A percentile compares a stretch with the other conserved stretches of the same genome.
Evolutionary conservation across 2,888 invertebrate species (phyloP).

Genomic region (Euplexia lucipara): DNA sequence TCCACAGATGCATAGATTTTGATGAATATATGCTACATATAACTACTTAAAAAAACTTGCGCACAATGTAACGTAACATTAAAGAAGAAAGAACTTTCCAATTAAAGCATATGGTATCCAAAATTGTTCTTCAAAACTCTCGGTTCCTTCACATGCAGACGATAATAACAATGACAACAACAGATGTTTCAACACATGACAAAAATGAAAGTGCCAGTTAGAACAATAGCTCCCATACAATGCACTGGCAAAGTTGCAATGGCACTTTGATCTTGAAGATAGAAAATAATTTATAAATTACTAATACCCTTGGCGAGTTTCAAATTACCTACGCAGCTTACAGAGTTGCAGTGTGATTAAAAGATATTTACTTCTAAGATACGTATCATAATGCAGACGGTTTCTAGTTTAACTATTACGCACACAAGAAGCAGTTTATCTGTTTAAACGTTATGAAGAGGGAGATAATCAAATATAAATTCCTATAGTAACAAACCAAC

Average conservation of each 20-base stretch:
- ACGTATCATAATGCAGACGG: conserved; percentile 8
- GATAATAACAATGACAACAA: conserved; percentile 49
- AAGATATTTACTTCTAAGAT: conserved; percentile 29
- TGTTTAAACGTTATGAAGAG: not conserved
- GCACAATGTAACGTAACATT: not conserved
- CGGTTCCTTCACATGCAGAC: conserved; percentile 34
- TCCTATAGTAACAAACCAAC: not conserved
- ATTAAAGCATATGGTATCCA: not conserved
- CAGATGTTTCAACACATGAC: conserved; percentile 49
- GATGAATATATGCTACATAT: too few relatives aligned
- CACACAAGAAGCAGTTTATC: not conserved
- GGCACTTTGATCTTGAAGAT: conserved; percentile 29
- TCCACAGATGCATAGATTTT: too few relatives aligned
- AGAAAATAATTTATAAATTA: conserved; percentile 30
- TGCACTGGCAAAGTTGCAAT: conserved; percentile 1
- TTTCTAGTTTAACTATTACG: conserved; percentile 15
- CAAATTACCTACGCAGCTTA: conserved; percentile 23
- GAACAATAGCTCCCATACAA: conserved; percentile 43
- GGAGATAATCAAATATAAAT: not conserved
- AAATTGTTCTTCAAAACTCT: conserved; percentile 22
- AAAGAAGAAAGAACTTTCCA: not conserved
- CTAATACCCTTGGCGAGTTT: conserved; percentile 21
- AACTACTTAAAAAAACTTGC: not conserved
- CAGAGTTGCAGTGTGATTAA: conserved; percentile 13
- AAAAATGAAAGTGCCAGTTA: conserved; percentile 49